phyloP scores from a whole-genome alignment of 2,888 invertebrate genomes.

The Biston betularia region DNA sequence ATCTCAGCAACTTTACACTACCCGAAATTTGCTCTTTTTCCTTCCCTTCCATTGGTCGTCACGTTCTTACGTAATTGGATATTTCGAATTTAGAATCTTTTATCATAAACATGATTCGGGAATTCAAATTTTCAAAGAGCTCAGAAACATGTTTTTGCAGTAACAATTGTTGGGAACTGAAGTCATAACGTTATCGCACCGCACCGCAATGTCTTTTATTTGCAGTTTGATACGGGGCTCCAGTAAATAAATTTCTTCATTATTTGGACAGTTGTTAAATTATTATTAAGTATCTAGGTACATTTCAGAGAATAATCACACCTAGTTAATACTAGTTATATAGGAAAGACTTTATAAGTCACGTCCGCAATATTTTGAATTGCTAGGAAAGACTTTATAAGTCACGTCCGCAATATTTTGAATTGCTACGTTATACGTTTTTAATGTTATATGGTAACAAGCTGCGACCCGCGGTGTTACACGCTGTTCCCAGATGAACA shows the following conservation, averaged over 20 bases:
- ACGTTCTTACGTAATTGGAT: constrained; percentile 29
- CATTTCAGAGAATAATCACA: neutral
- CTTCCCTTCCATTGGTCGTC: constrained; percentile 47
- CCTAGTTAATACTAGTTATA: too few species aligned
- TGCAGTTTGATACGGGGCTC: constrained; percentile 55
- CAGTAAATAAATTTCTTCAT: constrained; percentile 41
- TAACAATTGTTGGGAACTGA: constrained; percentile 42
- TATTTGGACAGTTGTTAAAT: constrained; percentile 44
- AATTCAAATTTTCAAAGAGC: constrained; percentile 28
- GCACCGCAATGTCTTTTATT: constrained; percentile 55
- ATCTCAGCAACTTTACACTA: constrained; percentile 51
- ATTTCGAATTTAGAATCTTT: constrained; percentile 30
- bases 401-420: constrained; percentile 26
- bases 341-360: constrained; percentile 17
- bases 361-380: constrained; percentile 20
- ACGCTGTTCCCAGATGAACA: too few species aligned
- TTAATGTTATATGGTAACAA: too few species aligned
- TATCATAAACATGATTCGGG: constrained; percentile 20
- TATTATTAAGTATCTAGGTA: constrained; percentile 12
- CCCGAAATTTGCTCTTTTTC: constrained; percentile 43
- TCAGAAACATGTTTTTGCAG: constrained; percentile 25
- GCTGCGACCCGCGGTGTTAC: too few species aligned
- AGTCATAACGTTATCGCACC: constrained; percentile 36
- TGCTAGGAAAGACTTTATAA: neutral
- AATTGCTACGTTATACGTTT: too few species aligned